phyloP scores from a whole-genome alignment of 2,888 invertebrate genomes.

The Rapana venosa region DNA sequence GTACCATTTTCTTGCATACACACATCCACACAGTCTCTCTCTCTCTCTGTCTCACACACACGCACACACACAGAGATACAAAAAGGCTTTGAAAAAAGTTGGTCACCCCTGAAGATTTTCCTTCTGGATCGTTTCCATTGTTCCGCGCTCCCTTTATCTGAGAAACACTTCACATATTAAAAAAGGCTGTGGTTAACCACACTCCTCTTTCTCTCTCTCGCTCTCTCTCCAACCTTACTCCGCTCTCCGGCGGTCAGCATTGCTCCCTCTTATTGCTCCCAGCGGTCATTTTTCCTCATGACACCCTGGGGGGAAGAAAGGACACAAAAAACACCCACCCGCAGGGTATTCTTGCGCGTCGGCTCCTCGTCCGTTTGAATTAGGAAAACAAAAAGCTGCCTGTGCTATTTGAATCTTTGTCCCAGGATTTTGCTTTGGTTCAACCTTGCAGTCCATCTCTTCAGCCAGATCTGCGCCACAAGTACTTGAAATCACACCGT shows the following conservation, averaged over 20 bases:
- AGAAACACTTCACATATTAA: not conserved
- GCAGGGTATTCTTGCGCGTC: not conserved
- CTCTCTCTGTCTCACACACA: not conserved
- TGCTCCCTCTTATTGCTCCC: not conserved
- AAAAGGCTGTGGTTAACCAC: no score
- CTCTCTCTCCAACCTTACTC: not conserved
- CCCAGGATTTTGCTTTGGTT: not conserved
- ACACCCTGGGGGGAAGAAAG: not conserved
- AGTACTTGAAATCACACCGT: not conserved
- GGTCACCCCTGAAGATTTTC: not conserved
- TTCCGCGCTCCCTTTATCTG: not conserved
- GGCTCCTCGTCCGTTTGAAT: not conserved
- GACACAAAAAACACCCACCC: not conserved
- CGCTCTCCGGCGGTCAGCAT: not conserved
- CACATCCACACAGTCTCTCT: no score
- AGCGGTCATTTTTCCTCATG: not conserved
- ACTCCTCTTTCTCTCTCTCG: not conserved
- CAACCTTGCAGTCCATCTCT: not conserved
- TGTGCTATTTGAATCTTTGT: not conserved
- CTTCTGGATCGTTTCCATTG: not conserved
- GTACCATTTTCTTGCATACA: no score
- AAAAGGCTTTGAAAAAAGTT: not conserved
- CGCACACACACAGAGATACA: not conserved
- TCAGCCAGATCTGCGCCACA: not conserved
- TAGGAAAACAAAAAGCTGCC: constrained; percentile 19